These are phyloP conservation scores for Phortica magna DNA, from an alignment of 2,888 invertebrate species.

Conservation along the genomic window DNA sequence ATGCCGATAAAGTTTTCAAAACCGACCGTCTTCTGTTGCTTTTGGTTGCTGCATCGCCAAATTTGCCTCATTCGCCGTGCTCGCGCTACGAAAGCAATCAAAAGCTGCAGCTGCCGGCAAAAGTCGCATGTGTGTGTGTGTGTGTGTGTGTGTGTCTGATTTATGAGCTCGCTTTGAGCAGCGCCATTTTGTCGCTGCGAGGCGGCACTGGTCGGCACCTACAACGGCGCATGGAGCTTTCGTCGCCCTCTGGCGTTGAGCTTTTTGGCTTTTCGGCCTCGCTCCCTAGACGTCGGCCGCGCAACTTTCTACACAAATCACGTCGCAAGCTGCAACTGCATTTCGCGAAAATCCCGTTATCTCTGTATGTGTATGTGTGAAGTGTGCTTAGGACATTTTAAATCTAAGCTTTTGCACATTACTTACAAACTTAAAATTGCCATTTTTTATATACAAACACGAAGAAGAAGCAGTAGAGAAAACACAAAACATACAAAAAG, in stretches of 20 bases:
- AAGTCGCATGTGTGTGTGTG: background rate
- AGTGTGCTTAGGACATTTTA: background rate
- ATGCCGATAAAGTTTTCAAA: background rate
- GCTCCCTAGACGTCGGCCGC: background rate
- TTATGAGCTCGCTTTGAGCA: slow-evolving; percentile 8
- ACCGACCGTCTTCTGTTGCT: background rate
- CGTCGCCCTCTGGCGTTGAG: slow-evolving; percentile 18
- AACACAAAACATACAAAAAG: background rate
- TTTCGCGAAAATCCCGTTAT: background rate
- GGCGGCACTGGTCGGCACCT: background rate
- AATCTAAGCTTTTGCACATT: background rate
- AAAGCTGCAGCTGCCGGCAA: background rate
- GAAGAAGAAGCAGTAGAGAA: background rate
- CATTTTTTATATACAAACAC: background rate
- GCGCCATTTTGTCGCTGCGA: slow-evolving; percentile 5
- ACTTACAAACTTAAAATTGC: background rate
- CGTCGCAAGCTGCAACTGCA: background rate
- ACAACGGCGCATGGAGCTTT: slow-evolving; percentile 16
- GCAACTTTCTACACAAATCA: background rate
- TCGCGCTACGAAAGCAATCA: background rate
- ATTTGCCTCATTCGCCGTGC: background rate
- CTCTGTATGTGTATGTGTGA: background rate
- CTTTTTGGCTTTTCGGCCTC: slow-evolving; percentile 13
- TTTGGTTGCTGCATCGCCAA: background rate
- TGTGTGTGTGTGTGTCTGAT: slow-evolving; percentile 4